Evolutionary conservation across 1,140 invertebrate species (phyloP), one percentile per base, ranked within the genome.

Genomic region (Cotesia glomerata): DNA sequence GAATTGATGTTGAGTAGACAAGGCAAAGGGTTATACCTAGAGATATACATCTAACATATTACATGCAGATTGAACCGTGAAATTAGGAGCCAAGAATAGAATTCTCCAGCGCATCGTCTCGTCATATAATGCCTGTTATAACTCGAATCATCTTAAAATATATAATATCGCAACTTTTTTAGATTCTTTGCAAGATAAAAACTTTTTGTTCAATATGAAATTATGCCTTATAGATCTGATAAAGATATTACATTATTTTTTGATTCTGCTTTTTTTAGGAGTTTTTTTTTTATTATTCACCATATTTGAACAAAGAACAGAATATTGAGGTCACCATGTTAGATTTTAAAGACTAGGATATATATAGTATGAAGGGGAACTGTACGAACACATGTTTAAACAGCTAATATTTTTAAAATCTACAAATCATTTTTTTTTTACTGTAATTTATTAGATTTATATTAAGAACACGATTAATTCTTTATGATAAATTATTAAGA

Each of bases 31-130:
- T 45, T 45, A 45, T 45, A 45, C 39, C 5, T 7, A 5, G 0
- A 45, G 39, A 45, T 45, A 45, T 45, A 45, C 11, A 45, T 45
- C 39, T 45, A 11, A 32, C 32, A 13, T 61, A 61, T 13, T 61
- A 26, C 18, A 35, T 13, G 32, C 32, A 61, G 59, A 35, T 32
- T 61, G 59, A 26, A 61, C 59, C 59, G 32, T 32, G 32, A 61
- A 61, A 61, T 61, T 61, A 13, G 59, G 32, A 61, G n/a, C 59
- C 32, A 61, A 61, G 59, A 61, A 61, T 61, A 61, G 59, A 61
- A 32, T 35, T 61, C 59, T 26, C 32, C 11, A 35, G 59, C 59
- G 32, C 8, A 61, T 18, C 9, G 59, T 61, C 59, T 61, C 18
- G 59, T 26, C 39, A 45, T 45, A 45, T 45, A 2, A 45, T 45